Conservation (phyloP, 2,888 invertebrate species). For the Xestia rhomboidea region DNA sequence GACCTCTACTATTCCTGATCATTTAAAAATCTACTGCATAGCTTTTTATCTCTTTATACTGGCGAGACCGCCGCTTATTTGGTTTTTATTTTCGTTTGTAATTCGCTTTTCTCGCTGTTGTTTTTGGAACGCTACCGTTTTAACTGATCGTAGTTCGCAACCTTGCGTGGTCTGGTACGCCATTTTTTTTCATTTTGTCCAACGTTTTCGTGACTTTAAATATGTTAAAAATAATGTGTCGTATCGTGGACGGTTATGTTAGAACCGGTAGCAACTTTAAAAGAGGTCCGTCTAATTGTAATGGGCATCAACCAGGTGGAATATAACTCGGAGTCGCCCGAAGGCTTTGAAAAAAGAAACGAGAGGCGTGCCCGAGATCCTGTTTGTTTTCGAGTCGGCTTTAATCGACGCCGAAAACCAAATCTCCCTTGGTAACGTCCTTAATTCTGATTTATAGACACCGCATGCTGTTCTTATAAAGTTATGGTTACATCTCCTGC, state of each 20-base stretch:
- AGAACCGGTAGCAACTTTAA: constrained; percentile 80
- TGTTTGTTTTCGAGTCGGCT: constrained; percentile 88
- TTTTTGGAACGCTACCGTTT: constrained; percentile 82
- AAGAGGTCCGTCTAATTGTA: constrained; percentile 79
- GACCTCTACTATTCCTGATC: constrained; percentile 71
- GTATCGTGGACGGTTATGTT: constrained; percentile 71
- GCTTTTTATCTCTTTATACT: constrained; percentile 65
- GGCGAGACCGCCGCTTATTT: constrained; percentile 71
- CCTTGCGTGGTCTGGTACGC: constrained; percentile 78
- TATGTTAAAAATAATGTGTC: constrained; percentile 49
- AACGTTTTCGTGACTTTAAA: constrained; percentile 78
- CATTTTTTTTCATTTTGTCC: constrained; percentile 75
- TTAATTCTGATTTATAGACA: constrained; percentile 89
- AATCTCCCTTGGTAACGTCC: constrained; percentile 81
- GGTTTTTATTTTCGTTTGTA: constrained; percentile 79
- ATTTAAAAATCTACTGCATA: constrained; percentile 70
- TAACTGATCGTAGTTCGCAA: constrained; percentile 82
- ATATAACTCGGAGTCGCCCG: constrained; percentile 76
- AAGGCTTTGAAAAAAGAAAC: constrained; percentile 76
- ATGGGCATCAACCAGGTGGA: constrained; percentile 78
- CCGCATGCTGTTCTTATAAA: constrained; percentile 86
- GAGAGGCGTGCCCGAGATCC: constrained; percentile 76
- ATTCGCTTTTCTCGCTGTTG: constrained; percentile 72
- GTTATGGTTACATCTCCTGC: constrained; percentile 81
- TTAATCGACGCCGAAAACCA: constrained; percentile 85